Evolutionary conservation across 2,888 invertebrate genomes (phyloP).

Genomic region (Ormyrus nitidulus): DNA sequence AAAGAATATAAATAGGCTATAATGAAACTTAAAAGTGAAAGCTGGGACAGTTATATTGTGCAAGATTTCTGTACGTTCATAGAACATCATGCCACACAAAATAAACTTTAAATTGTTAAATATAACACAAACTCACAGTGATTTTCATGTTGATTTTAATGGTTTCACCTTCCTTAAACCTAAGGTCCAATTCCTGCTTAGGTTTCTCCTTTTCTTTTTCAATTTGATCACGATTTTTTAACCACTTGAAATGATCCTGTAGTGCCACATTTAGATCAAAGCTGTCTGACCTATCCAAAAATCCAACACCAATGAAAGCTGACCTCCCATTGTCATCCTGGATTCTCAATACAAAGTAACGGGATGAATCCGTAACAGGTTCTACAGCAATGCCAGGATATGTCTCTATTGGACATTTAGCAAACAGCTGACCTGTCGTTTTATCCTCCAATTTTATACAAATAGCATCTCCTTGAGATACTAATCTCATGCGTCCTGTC

Average conservation of each 20-base stretch:
- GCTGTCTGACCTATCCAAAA: constrained; percentile 97
- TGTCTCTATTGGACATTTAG: constrained; percentile 95
- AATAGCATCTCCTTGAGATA: constrained; percentile 91
- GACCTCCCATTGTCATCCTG: constrained; percentile 95
- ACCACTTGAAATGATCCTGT: constrained; percentile 98
- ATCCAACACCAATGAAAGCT: constrained; percentile 98
- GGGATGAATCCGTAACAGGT: constrained; percentile 96
- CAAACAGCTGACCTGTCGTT: constrained; percentile 93
- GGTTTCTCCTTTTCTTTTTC: constrained; percentile 88
- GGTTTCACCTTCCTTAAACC: constrained; percentile 99
- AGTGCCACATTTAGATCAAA: constrained; percentile 99
- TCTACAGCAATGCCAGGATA: constrained; percentile 97
- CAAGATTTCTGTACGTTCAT: background rate
- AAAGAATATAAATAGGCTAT: too few species aligned
- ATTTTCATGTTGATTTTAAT: constrained; percentile 99
- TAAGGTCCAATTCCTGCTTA: constrained; percentile 90
- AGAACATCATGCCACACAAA: too few species aligned
- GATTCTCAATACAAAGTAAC: constrained; percentile 97
- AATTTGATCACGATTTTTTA: constrained; percentile 88
- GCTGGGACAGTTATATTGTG: background rate
- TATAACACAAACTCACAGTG: constrained; percentile 80
- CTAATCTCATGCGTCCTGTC: constrained; percentile 96
- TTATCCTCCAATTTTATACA: constrained; percentile 97
- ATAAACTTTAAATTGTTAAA: background rate
- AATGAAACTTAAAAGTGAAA: constrained; percentile 27